A percentile compares a stretch with the other conserved stretches of the same genome.
Conservation (phyloP, 2,888 invertebrate genomes). For the Monochamus alternatus region DNA sequence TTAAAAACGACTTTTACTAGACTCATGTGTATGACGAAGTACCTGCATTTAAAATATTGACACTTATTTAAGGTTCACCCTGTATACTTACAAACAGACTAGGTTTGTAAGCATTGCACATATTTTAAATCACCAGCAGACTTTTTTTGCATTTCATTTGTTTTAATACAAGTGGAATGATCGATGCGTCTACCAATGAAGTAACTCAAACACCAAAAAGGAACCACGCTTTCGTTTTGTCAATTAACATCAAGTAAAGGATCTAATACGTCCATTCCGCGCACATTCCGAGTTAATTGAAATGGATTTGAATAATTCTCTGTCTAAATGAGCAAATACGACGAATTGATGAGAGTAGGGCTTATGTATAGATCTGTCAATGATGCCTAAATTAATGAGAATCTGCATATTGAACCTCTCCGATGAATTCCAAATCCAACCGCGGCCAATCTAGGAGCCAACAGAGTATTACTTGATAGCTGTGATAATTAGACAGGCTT, state of each 20-base stretch:
- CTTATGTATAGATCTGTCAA: slow-evolving; percentile 23
- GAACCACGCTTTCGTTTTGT: too few relatives aligned
- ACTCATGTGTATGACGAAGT: too few relatives aligned
- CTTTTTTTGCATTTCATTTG: too few relatives aligned
- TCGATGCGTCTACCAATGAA: not conserved
- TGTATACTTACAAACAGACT: too few relatives aligned
- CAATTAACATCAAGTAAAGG: too few relatives aligned
- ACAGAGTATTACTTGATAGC: slow-evolving; percentile 22
- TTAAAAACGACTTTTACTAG: too few relatives aligned
- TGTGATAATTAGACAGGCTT: slow-evolving; percentile 12
- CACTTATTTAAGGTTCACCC: too few relatives aligned
- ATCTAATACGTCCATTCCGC: too few relatives aligned
- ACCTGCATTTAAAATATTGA: too few relatives aligned
- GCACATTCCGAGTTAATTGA: slow-evolving; percentile 10
- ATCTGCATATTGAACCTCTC: slow-evolving; percentile 23
- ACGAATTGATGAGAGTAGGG: slow-evolving; percentile 20
- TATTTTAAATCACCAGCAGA: too few relatives aligned
- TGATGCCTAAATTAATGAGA: slow-evolving; percentile 32
- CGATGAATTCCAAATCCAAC: slow-evolving; percentile 26
- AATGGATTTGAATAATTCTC: slow-evolving; percentile 21
- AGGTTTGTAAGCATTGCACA: too few relatives aligned
- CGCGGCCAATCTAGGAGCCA: not conserved
- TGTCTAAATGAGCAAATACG: slow-evolving; percentile 19
- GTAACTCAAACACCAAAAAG: not conserved
- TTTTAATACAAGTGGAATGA: too few relatives aligned